Evolutionary conservation across 2,797 vertebrate species (phyloP), one percentile per base, ranked within the genome.

Genomic region (Rhodeus uyekii): DNA sequence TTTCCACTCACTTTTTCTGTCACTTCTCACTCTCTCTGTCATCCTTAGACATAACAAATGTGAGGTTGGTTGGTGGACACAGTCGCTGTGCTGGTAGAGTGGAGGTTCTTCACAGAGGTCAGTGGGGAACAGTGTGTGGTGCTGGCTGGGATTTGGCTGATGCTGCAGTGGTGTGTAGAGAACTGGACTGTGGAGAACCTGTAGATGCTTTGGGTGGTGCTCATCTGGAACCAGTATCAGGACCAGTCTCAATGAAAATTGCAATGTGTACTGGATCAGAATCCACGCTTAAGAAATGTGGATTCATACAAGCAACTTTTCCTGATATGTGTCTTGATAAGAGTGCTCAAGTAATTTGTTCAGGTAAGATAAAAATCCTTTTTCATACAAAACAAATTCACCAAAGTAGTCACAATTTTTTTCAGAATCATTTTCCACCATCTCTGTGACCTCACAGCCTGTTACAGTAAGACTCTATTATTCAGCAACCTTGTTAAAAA

Each of bases 181-280:
- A 64, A 1, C 32, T 64, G 61, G 8, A 64, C 32, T 64, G 61
- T 36, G 32, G 32, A 36, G 61, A 64, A 64, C 61, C 32, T 22
- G 8, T 64, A 36, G 61, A 64, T 64, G 61, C 61, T 36, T 8
- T 64, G 61, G 0, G 18, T 64, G 61, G 1, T 18, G 61, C 61
- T 64, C 6, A 64, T 2, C 22, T 64, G 34, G 61, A 8, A 22
- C 1, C 1, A 22, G 61, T 32, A 36, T 10, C 32, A 36, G 61
- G 61, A 5, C 4, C 61, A 36, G 2, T 63, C 29, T 63, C 7
- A 29, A 34, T 34, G 29, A 9, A 36, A 36, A 36, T 3, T 36
- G 36, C 5, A 0, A 8, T 8, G 0, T 93, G 92, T 76, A 46
- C 65, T 1, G 92, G 90, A 69, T 8, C 72, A 8, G 93, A 94